A percentile compares a stretch with the other conserved stretches of the same genome.
Conservation (phyloP, 2,888 invertebrate species). For the Lasiommata megera region DNA sequence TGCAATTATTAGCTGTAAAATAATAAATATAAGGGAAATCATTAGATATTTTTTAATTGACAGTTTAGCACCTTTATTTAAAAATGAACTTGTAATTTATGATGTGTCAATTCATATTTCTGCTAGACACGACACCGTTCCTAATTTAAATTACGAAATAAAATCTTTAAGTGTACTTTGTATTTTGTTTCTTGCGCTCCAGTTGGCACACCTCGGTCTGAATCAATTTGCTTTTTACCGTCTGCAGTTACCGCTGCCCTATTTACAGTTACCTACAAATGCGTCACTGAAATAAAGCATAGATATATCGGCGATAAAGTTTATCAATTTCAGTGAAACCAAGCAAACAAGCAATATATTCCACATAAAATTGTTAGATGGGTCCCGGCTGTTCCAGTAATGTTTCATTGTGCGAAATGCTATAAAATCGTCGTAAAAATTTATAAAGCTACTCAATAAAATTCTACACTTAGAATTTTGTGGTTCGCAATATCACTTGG, state of each 20-base stretch:
- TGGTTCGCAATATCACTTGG: slow-evolving; percentile 50
- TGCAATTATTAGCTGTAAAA: too few species aligned
- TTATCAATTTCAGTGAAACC: slow-evolving; percentile 41
- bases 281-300: slow-evolving; percentile 13
- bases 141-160: neutral
- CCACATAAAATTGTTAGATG: slow-evolving; percentile 54
- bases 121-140: neutral
- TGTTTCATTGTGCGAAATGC: slow-evolving; percentile 70
- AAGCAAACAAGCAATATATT: slow-evolving; percentile 41
- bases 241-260: slow-evolving; percentile 17
- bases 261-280: slow-evolving; percentile 16
- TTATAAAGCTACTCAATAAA: slow-evolving; percentile 72
- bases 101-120: neutral
- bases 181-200: slow-evolving; percentile 14
- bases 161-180: slow-evolving; percentile 1
- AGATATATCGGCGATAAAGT: slow-evolving; percentile 22
- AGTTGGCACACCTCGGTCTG: slow-evolving; percentile 22
- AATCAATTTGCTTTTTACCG: slow-evolving; percentile 27
- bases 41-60: too few species aligned
- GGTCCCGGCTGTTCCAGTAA: slow-evolving; percentile 46
- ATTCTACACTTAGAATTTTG: slow-evolving; percentile 64
- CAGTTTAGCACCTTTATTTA: too few species aligned
- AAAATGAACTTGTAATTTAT: neutral
- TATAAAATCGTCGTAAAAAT: slow-evolving; percentile 70
- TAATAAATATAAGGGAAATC: too few species aligned